A percentile compares a stretch with the other conserved stretches of the same genome.
Conservation (phyloP, 2,888 invertebrate species). For the Willowsia nigromaculata region DNA sequence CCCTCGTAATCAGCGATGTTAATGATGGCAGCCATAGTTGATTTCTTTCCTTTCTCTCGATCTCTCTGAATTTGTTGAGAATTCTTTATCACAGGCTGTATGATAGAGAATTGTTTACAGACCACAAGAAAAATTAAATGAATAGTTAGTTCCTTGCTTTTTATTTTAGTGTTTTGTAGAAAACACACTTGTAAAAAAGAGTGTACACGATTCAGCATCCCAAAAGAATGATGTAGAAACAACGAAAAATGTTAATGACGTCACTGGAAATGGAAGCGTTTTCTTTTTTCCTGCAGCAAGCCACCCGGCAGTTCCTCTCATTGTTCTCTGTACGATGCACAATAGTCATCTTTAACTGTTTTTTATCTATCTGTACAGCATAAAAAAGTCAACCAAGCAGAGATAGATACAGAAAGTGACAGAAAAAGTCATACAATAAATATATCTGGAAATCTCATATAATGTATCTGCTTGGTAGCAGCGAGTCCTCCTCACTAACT, state of each 20-base stretch:
- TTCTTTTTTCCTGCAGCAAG: neutral
- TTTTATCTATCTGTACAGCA: slow-evolving; percentile 47
- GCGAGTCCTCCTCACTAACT: neutral
- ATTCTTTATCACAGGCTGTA: too few species aligned
- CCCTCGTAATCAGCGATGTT: too few species aligned
- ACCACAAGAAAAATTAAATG: too few species aligned
- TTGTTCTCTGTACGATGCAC: slow-evolving; percentile 17
- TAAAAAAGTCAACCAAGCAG: slow-evolving; percentile 66
- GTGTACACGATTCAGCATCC: neutral
- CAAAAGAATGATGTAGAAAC: slow-evolving; percentile 18
- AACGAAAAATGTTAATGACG: slow-evolving; percentile 20
- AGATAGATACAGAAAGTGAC: slow-evolving; percentile 67
- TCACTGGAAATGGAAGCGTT: neutral
- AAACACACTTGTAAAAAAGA: neutral
- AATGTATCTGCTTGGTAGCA: slow-evolving; percentile 18
- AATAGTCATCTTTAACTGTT: neutral
- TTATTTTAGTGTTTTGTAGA: neutral
- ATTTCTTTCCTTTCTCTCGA: too few species aligned
- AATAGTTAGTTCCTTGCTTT: neutral
- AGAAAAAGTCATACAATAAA: slow-evolving; percentile 70
- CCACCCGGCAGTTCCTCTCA: neutral
- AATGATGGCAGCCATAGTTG: too few species aligned
- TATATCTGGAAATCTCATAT: slow-evolving; percentile 59
- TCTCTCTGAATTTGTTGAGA: too few species aligned
- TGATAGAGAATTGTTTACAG: too few species aligned